These are phyloP conservation scores for Odontocolon sp. DNA, from an alignment of 2,888 invertebrate species.

Conservation along the genomic window DNA sequence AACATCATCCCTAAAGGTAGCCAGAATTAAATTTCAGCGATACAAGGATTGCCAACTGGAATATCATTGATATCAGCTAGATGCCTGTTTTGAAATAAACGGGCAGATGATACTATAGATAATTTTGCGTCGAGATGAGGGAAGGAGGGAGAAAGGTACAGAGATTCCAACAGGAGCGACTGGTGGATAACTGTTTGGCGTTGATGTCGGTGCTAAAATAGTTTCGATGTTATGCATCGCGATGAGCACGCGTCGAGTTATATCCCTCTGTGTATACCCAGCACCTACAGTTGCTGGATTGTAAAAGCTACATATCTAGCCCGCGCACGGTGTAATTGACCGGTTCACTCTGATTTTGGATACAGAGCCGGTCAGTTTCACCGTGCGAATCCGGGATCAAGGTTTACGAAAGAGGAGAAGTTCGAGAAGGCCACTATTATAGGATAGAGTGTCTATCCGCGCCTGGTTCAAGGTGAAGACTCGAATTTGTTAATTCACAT, in stretches of 20 bases:
- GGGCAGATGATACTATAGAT: no score
- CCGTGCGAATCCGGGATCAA: no score
- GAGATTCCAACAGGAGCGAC: no score
- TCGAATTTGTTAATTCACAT: conserved; percentile 25
- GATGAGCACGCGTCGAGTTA: conserved; percentile 4
- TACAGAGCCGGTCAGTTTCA: no score
- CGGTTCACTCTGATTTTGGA: no score
- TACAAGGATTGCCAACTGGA: no score
- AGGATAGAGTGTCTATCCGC: not conserved
- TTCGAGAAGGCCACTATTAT: conserved; percentile 16
- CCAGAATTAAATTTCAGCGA: no score
- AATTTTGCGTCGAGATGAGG: no score
- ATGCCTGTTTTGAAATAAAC: no score
- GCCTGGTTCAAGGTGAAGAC: conserved; percentile 30
- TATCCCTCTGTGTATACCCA: conserved; percentile 12
- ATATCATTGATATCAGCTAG: no score
- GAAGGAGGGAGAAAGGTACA: not conserved
- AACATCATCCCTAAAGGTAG: no score
- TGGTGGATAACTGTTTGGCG: conserved; percentile 17
- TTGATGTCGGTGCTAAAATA: conserved; percentile 52
- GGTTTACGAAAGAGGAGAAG: conserved; percentile 11
- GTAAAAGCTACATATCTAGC: not conserved
- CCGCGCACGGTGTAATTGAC: no score
- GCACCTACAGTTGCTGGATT: conserved; percentile 22
- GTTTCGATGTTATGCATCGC: conserved; percentile 43